These are phyloP conservation scores for Anastrepha obliqua DNA, from an alignment of 1,140 invertebrate genomes.

Conservation along the genomic window DNA sequence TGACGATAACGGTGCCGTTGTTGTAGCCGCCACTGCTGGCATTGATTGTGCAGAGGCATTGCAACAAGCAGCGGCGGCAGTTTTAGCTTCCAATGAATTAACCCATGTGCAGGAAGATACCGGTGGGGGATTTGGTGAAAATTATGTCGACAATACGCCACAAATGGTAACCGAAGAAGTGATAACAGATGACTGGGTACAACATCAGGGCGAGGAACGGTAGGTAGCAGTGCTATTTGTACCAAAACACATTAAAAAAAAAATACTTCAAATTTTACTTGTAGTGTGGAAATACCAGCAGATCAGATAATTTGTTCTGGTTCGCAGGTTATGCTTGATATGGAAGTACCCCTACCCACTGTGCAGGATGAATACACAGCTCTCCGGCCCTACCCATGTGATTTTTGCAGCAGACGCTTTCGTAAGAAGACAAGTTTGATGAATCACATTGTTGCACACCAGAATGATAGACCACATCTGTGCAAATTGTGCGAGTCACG, in stretches of 20 bases:
- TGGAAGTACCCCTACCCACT: slow-evolving; percentile 85
- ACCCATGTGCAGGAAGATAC: slow-evolving; percentile 45
- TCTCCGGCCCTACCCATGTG: slow-evolving; percentile 87
- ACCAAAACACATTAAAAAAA: slow-evolving; percentile 37
- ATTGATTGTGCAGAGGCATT: slow-evolving; percentile 64
- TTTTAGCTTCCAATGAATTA: background rate
- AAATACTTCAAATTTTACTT: background rate
- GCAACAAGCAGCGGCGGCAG: slow-evolving; percentile 55
- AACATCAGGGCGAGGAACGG: slow-evolving; percentile 82
- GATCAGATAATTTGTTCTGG: slow-evolving; percentile 77
- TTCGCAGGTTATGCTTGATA: slow-evolving; percentile 79
- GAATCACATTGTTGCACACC: slow-evolving; percentile 89
- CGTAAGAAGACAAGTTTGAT: slow-evolving; percentile 87
- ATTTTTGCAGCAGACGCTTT: slow-evolving; percentile 88
- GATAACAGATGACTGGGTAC: slow-evolving; percentile 85
- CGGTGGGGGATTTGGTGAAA: slow-evolving; percentile 61
- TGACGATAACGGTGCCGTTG: slow-evolving; percentile 75
- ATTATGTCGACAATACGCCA: slow-evolving; percentile 60
- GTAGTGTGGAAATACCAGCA: slow-evolving; percentile 80
- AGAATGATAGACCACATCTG: slow-evolving; percentile 84
- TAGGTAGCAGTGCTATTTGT: slow-evolving; percentile 65
- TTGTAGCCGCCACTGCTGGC: slow-evolving; percentile 73
- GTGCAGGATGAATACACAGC: slow-evolving; percentile 88
- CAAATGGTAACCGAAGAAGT: slow-evolving; percentile 83
- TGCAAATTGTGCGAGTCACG: slow-evolving; percentile 87